Evolutionary conservation across 2,797 vertebrate genomes (phyloP), one percentile per base, ranked within the genome.

Genomic region (Melanotaenia boesemani): DNA sequence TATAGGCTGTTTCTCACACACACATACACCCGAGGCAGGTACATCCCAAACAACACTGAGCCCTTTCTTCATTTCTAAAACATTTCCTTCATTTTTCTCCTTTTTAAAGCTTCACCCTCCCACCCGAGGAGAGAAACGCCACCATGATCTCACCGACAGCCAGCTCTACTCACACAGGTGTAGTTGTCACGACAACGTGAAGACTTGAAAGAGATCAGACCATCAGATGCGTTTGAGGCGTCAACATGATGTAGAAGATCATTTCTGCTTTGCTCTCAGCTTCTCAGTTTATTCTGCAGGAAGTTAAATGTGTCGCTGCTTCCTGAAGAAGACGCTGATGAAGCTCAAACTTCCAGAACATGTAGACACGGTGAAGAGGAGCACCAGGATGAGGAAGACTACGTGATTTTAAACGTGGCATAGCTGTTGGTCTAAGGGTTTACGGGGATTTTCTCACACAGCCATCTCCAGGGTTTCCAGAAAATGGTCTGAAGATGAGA

Each of bases 101-200:
- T 48, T 52, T 30, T 34, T 28, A 24, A 41, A n/a, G 28, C 59
- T 32, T 69, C 79, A 73, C 70, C 39, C 59, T 58, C 50, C 13
- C 28, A 11, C 39, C 4, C 20, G 13, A 54, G 50, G 6, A 18
- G 22, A 36, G 26, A 48, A 16, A 56, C 1, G 44, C 1, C 46
- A 52, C 36, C 57, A 63, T 34, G 11, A 70, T 82, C 79, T 44
- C 28, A 30, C 28, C 4, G 28, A 30, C 28, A 30, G 28, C 28
- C 28, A 30, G 28, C 28, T 30, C 39, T 6, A 9, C 48, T 57
- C 55, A 54, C 65, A 41, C 0, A 46, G 41, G 46, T 20, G 60
- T 0, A 26, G 36, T 37, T 54, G 34, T n/a, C 26, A 24, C 34
- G 30, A 15, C 24, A 22, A 46, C 10, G 20, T n/a, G 55, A 39